Evolutionary conservation across 2,797 vertebrate genomes (phyloP).

Genomic region (Ptychadena robeensis): DNA sequence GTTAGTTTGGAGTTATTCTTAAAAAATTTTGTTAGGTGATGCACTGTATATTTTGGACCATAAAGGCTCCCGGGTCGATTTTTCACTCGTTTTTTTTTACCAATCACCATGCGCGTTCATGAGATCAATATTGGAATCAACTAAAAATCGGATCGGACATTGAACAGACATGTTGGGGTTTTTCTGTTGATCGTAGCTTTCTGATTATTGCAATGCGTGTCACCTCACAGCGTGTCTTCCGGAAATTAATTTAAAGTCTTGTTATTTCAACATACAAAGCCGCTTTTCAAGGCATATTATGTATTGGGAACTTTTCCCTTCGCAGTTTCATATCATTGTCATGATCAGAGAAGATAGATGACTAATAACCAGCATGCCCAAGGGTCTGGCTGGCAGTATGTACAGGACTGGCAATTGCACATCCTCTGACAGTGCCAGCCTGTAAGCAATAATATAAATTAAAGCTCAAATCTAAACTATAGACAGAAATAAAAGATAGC

Average conservation of each 20-base stretch:
- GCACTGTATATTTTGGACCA: too few species aligned
- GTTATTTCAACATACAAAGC: slow-evolving; percentile 20
- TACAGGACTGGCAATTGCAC: not conserved
- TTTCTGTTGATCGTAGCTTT: not conserved
- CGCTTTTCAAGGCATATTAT: not conserved
- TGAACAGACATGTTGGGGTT: too few species aligned
- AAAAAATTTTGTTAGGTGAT: too few species aligned
- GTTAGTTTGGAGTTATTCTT: too few species aligned
- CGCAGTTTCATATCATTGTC: not conserved
- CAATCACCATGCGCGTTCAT: too few species aligned
- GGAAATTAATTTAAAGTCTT: slow-evolving; percentile 23
- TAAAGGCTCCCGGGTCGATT: too few species aligned
- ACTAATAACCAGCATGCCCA: not conserved
- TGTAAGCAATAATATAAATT: not conserved
- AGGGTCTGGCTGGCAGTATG: not conserved
- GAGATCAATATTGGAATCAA: too few species aligned
- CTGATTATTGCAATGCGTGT: slow-evolving; percentile 38
- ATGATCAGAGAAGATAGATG: not conserved
- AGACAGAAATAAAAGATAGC: not conserved
- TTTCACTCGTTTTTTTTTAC: too few species aligned
- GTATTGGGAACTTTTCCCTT: not conserved
- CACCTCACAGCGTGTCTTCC: slow-evolving; percentile 38
- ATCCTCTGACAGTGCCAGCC: not conserved
- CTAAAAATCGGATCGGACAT: too few species aligned
- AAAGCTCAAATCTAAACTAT: not conserved